Evolutionary conservation across 2,888 invertebrate genomes (phyloP), one percentile per base, ranked within the genome.

Genomic region (Phragmatobia fuliginosa): DNA sequence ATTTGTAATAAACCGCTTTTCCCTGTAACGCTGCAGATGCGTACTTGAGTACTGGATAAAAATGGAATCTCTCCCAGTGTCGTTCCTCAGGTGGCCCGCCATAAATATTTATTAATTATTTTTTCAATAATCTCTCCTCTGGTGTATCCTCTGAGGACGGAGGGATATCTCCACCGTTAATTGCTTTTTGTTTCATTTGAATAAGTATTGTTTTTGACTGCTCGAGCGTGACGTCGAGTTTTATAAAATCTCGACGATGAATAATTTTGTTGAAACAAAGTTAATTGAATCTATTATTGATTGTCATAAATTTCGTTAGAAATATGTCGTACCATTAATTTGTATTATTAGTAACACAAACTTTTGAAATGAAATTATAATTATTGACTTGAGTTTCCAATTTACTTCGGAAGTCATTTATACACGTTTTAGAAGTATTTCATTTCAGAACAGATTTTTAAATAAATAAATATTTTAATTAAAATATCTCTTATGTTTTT

Each of bases 1-100:
- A 97, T 97, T 96, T 96, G 96, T 97, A 97, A 97, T 97, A 96
- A 97, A 97, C 96, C 96, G 96, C 96, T 96, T 96, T 96, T 94
- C 90, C 91, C 87, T 88, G 90, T 92, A 87, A 87, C 83, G 88
- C 88, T 91, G 91, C 94, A 93, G 94, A 94, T 94, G 94, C 90
- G 93, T 89, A 90, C 90, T 87, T 85, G 84, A 88, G 89, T 76
- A 91, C 88, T 91, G 92, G 91, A 92, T 93, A 94, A 93, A 94
- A 94, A 91, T 87, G 87, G 87, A 90, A 91, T 90, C 85, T 83
- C 83, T 88, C 87, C 78, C 86, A 85, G 88, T 88, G 90, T 89
- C 90, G 92, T 86, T 92, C 87, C 94, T 94, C 94, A 94, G 95
- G 94, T 94, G 94, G 94, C 93, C 81, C 84, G 90, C 90, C 93